Evolutionary conservation across 2,797 vertebrate species (phyloP).

Genomic region (Macropus fuliginosus): DNA sequence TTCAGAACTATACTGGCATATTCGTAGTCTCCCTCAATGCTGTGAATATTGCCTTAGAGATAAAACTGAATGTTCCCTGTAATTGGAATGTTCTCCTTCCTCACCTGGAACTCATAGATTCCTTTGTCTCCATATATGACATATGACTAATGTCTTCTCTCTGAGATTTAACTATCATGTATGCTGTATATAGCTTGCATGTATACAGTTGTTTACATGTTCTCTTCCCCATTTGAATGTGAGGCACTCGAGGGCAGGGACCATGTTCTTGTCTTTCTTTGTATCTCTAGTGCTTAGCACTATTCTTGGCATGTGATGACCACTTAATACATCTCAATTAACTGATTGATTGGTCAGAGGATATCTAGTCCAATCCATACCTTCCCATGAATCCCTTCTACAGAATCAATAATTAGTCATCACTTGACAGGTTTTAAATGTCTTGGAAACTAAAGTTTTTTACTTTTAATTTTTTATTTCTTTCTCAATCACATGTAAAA

Average conservation of each 20-base stretch:
- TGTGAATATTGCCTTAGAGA: too few relatives aligned
- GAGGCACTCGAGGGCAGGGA: not conserved
- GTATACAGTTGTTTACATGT: too few relatives aligned
- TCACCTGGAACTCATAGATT: not conserved
- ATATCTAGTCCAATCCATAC: not conserved
- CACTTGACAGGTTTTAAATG: not conserved
- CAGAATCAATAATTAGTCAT: not conserved
- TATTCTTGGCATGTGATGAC: not conserved
- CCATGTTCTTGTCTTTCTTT: not conserved
- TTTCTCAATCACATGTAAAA: not conserved
- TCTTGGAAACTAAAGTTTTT: not conserved
- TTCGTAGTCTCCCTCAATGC: too few relatives aligned
- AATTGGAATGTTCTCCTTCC: too few relatives aligned
- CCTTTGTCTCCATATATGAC: not conserved
- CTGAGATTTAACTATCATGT: too few relatives aligned
- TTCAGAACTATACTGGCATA: too few relatives aligned
- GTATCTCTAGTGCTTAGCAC: not conserved
- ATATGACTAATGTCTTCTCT: too few relatives aligned
- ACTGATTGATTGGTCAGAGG: not conserved
- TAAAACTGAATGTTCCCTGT: too few relatives aligned
- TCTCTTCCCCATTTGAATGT: not conserved
- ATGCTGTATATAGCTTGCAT: too few relatives aligned
- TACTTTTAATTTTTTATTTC: not conserved
- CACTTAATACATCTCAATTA: not conserved
- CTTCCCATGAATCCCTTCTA: not conserved